Evolutionary conservation across 2,113 vertebrate species (phyloP).

Genomic region (Takifugu flavidus): DNA sequence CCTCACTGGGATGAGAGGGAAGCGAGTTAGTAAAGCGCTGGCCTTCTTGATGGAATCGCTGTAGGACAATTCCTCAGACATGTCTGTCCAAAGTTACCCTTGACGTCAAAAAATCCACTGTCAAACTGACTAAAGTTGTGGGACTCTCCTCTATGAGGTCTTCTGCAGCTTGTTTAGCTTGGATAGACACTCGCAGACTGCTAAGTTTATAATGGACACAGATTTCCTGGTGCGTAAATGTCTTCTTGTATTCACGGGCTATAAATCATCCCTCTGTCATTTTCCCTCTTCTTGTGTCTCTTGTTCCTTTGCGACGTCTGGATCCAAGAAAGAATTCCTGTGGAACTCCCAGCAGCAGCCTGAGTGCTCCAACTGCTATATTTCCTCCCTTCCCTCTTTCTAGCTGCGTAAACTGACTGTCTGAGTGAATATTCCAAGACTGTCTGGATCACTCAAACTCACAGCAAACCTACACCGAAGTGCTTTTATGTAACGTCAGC

Average conservation of each 20-base stretch:
- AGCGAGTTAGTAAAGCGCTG: constrained; percentile 35
- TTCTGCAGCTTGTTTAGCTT: constrained; percentile 2
- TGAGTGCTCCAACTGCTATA: constrained; percentile 11
- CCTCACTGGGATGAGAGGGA: constrained; percentile 61
- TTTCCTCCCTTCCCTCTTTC: constrained; percentile 8
- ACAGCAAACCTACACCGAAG: constrained; percentile 20
- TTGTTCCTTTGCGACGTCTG: constrained; percentile 10
- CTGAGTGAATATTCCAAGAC: constrained; percentile 30
- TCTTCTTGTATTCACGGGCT: background rate
- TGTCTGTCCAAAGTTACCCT: constrained; percentile 5
- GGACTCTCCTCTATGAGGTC: constrained; percentile 3
- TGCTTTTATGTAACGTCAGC: constrained; percentile 60
- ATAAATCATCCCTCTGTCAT: constrained; percentile 11
- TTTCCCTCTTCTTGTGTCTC: constrained; percentile 1
- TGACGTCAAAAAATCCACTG: background rate
- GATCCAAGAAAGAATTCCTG: constrained; percentile 2
- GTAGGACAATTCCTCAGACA: constrained; percentile 51
- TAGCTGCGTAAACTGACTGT: constrained; percentile 19
- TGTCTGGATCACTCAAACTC: constrained; percentile 19
- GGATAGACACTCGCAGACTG: constrained; percentile 17
- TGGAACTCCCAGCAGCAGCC: constrained; percentile 2
- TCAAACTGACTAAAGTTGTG: too few species aligned
- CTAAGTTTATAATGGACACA: background rate
- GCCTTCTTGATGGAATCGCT: constrained; percentile 48
- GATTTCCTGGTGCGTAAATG: background rate